Evolutionary conservation across 2,113 vertebrate genomes (phyloP).

Genomic region (Channa argus): DNA sequence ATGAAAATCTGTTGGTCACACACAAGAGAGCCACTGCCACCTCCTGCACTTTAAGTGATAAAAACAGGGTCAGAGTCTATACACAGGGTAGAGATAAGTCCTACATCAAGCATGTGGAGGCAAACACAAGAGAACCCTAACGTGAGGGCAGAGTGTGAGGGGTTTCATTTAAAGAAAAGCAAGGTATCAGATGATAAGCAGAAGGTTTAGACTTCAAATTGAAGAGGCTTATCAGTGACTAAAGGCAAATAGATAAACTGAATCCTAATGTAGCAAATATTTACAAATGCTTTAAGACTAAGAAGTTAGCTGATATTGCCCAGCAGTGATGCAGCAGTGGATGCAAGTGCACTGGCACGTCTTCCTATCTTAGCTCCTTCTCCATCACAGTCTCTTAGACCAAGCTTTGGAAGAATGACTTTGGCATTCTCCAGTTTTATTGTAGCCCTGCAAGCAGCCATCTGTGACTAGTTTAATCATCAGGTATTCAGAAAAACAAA

Average conservation of each 20-base stretch:
- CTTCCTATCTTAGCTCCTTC: slow-evolving; percentile 12
- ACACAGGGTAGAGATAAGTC: slow-evolving; percentile 1
- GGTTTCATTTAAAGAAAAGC: not conserved
- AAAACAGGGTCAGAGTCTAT: slow-evolving; percentile 10
- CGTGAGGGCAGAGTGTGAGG: not conserved
- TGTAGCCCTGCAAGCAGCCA: not conserved
- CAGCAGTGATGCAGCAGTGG: slow-evolving; percentile 25
- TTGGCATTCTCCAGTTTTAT: not conserved
- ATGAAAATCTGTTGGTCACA: slow-evolving; percentile 45
- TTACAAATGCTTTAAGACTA: not conserved
- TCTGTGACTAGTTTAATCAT: not conserved
- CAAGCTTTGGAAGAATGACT: slow-evolving; percentile 2
- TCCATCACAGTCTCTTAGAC: slow-evolving; percentile 9
- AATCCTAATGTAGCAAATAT: slow-evolving; percentile 2
- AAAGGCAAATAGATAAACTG: not conserved
- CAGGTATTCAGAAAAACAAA: not conserved
- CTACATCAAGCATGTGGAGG: not conserved
- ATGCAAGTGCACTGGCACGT: slow-evolving; percentile 53
- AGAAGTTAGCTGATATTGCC: not conserved
- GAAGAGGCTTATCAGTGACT: not conserved
- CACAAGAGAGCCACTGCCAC: slow-evolving; percentile 33
- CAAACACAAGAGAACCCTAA: not conserved
- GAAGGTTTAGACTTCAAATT: not conserved
- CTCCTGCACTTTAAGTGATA: slow-evolving; percentile 42
- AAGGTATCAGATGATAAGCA: not conserved